Conservation (phyloP, 2,797 vertebrate species). For the Chiroxiphia lanceolata region DNA sequence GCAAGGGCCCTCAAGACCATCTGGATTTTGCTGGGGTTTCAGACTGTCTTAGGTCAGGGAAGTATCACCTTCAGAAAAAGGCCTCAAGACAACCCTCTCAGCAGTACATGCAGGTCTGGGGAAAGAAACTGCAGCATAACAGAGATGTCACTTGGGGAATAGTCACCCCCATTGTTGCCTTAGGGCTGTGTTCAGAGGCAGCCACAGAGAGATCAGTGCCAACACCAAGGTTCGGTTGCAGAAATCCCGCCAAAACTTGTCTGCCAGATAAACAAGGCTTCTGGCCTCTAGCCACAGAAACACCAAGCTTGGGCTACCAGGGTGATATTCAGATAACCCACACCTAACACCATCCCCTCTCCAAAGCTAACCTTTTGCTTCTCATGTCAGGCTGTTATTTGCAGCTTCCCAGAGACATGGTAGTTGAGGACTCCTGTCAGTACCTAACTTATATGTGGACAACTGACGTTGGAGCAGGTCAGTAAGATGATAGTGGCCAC, state of each 20-base stretch:
- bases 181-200: fast-evolving
- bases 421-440: neutral
- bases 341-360: neutral
- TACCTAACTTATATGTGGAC: neutral
- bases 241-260: neutral
- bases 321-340: neutral
- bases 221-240: neutral
- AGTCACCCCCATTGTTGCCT: neutral
- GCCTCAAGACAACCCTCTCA: neutral
- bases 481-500: neutral
- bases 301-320: neutral
- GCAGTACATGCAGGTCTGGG: neutral
- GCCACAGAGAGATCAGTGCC: fast-evolving
- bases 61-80: neutral
- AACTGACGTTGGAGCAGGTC: neutral
- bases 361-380: neutral
- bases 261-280: neutral
- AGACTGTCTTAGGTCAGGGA: neutral
- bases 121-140: neutral
- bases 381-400: neutral
- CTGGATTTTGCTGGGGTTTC: neutral
- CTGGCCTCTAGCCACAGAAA: neutral
- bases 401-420: neutral
- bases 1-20: neutral
- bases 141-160: neutral